phyloP scores from a whole-genome alignment of 2,113 vertebrate species.

The Lycocorax pyrrhopterus region DNA sequence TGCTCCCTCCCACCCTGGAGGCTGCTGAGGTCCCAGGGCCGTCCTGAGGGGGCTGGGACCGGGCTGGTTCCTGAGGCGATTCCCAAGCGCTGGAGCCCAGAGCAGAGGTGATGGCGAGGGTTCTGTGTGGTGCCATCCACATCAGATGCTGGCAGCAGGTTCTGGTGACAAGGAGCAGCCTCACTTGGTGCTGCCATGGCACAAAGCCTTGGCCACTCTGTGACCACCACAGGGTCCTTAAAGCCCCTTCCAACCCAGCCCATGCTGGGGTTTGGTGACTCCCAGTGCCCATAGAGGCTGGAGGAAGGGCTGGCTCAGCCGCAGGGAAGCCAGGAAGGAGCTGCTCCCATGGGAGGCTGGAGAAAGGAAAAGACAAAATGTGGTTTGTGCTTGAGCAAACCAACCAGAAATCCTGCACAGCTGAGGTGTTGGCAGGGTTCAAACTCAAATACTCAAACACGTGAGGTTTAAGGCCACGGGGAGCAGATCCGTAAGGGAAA shows the following conservation, averaged over 20 bases:
- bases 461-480: background rate
- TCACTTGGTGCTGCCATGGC: background rate
- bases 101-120: too few species aligned
- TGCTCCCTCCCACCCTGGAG: rapidly evolving
- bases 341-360: background rate
- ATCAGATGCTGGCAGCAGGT: background rate
- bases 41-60: background rate
- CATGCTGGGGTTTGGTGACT: background rate
- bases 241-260: background rate
- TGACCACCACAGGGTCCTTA: too few species aligned
- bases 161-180: background rate
- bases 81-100: background rate
- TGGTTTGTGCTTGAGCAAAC: background rate
- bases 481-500: background rate
- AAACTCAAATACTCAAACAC: background rate
- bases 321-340: background rate
- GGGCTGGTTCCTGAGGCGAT: background rate
- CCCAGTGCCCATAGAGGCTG: rapidly evolving
- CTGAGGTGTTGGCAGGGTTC: background rate
- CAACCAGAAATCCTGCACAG: background rate
- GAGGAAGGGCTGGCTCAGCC: background rate
- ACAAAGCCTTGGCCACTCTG: background rate
- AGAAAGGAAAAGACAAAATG: background rate
- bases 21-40: background rate
- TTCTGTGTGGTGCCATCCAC: background rate